phyloP scores from a whole-genome alignment of 2,797 vertebrate species.

The Sebastes iracundus region DNA sequence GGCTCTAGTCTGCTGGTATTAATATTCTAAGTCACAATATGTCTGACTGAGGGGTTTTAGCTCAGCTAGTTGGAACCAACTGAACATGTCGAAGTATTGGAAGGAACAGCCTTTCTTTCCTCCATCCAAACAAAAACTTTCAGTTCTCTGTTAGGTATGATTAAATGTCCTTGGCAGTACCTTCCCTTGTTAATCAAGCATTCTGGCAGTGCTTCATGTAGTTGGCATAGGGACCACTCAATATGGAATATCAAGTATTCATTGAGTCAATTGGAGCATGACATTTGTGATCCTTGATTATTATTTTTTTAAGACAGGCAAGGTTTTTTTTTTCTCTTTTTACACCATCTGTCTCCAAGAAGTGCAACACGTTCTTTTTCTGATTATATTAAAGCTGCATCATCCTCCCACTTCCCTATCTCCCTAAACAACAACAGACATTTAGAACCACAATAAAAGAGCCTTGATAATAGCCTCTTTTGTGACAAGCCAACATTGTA shows the following conservation, averaged over 20 bases:
- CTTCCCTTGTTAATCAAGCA: conserved; percentile 12
- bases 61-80: conserved; percentile 1
- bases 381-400: conserved; percentile 14
- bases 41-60: not conserved
- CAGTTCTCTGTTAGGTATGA: conserved; percentile 19
- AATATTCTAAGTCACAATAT: not conserved
- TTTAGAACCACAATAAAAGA: conserved; percentile 37
- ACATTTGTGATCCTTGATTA: not conserved
- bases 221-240: not conserved
- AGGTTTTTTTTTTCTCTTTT: not conserved
- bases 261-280: conserved; percentile 2
- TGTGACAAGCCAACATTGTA: conserved; percentile 21
- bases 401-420: not conserved
- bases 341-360: not conserved
- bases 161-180: conserved; percentile 34
- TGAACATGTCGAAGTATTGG: conserved; percentile 12
- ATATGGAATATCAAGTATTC: conserved; percentile 9
- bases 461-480: conserved; percentile 34
- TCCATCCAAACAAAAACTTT: conserved; percentile 19
- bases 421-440: conserved; percentile 30
- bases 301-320: not conserved
- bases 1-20: not conserved
- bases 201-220: conserved; percentile 7
- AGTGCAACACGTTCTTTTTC: not conserved
- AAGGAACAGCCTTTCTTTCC: not conserved